A percentile compares a stretch with the other conserved stretches of the same genome.
These are phyloP conservation scores for Spea bombifrons DNA, from an alignment of 2,113 vertebrate genomes.

Conservation along the genomic window DNA sequence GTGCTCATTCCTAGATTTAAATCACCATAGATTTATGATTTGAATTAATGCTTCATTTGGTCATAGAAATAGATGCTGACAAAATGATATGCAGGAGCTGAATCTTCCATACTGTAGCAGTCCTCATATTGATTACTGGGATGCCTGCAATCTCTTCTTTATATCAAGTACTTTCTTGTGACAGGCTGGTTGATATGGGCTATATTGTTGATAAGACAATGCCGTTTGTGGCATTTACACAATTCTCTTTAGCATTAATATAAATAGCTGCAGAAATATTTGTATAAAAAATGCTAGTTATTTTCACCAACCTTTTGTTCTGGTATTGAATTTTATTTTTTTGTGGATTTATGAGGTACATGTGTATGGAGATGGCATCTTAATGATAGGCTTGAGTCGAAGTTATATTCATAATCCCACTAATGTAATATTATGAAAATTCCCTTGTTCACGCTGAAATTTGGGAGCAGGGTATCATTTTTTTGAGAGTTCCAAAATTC, in stretches of 20 bases:
- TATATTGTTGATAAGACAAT: constrained; percentile 56
- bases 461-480: no score
- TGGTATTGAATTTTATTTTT: neutral
- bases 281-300: constrained; percentile 33
- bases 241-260: constrained; percentile 39
- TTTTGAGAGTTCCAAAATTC: no score
- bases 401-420: no score
- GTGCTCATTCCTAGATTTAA: constrained; percentile 96
- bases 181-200: constrained; percentile 95
- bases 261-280: constrained; percentile 27
- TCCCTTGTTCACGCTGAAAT: no score
- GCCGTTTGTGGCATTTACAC: constrained; percentile 32
- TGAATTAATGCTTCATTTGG: constrained; percentile 99
- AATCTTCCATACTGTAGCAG: constrained; percentile 91
- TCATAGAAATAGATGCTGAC: constrained; percentile 97
- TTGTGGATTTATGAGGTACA: neutral
- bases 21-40: constrained; percentile 99
- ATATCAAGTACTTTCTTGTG: constrained; percentile 98
- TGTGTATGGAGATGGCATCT: constrained; percentile 54
- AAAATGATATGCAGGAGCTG: constrained; percentile 94
- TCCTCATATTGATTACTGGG: constrained; percentile 98
- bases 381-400: constrained; percentile 43
- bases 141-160: constrained; percentile 99
- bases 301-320: neutral
- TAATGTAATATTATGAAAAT: no score